phyloP scores from a whole-genome alignment of 2,888 invertebrate genomes.

The Dascillus cervinus region DNA sequence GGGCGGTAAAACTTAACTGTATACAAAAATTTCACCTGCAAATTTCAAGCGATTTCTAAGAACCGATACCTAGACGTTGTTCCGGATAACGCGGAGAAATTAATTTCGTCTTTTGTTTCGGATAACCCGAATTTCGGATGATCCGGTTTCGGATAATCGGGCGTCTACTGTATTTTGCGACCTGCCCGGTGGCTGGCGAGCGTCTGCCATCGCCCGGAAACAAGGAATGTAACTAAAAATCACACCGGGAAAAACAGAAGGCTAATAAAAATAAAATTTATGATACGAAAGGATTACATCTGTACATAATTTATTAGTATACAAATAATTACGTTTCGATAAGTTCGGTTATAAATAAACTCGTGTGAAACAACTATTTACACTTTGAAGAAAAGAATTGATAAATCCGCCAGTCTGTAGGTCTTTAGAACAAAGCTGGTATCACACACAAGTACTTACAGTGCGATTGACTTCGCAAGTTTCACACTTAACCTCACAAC shows the following conservation, averaged over 20 bases:
- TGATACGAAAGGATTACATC: conserved; percentile 6
- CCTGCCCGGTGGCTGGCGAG: no score
- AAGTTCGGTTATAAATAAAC: conserved; percentile 18
- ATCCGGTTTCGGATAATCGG: no score
- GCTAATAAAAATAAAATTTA: conserved; percentile 14
- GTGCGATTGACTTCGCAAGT: conserved; percentile 66
- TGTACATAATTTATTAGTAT: conserved; percentile 19
- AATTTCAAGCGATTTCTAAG: no score
- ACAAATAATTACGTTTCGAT: conserved; percentile 15
- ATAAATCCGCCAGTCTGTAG: background rate
- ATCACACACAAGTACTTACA: conserved; percentile 66
- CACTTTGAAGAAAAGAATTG: background rate
- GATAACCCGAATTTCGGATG: no score
- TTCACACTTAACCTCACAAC: conserved; percentile 85
- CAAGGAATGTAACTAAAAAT: no score
- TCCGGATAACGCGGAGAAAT: no score
- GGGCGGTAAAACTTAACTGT: no score
- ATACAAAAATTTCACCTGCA: no score
- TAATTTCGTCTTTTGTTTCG: no score
- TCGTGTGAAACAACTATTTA: conserved; percentile 1
- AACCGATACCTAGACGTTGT: no score
- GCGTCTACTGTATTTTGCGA: background rate
- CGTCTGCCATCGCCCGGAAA: background rate
- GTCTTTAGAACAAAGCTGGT: background rate
- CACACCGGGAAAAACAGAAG: conserved; percentile 4